Percentiles rank a stretch among this genome's conserved stretches.
These are phyloP conservation scores for Tridacna gigas DNA, from an alignment of 2,888 invertebrate species.

Conservation along the genomic window DNA sequence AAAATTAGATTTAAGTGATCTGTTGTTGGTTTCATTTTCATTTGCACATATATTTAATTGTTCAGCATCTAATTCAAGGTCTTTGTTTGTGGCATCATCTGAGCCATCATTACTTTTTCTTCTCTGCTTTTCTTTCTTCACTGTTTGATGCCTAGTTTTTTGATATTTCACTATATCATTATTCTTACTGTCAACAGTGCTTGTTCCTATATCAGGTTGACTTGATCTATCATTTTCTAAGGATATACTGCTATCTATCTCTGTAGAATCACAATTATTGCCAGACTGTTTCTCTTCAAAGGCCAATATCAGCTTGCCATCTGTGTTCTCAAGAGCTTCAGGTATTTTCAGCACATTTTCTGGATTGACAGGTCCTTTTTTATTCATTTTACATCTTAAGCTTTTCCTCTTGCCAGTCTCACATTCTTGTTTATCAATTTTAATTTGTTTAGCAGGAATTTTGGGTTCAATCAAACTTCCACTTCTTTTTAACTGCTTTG, in stretches of 20 bases:
- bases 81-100: background rate
- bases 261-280: background rate
- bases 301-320: too few relatives aligned
- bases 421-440: background rate
- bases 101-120: background rate
- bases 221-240: background rate
- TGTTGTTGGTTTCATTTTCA: background rate
- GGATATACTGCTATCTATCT: background rate
- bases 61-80: background rate
- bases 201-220: background rate
- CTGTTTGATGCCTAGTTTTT: background rate
- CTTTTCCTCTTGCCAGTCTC: conserved; percentile 4
- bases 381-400: background rate
- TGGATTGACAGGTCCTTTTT: too few relatives aligned
- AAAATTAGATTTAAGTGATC: too few relatives aligned
- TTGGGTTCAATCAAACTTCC: background rate
- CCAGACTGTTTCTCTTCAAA: background rate
- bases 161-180: background rate
- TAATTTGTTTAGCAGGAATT: background rate
- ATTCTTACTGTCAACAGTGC: background rate
- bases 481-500: background rate
- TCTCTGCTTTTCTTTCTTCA: too few relatives aligned
- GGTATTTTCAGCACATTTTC: too few relatives aligned
- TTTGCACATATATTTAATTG: background rate
- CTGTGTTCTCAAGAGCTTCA: too few relatives aligned